These are phyloP conservation scores for Bombus ignitus DNA, from an alignment of 1,140 invertebrate genomes.

Conservation along the genomic window DNA sequence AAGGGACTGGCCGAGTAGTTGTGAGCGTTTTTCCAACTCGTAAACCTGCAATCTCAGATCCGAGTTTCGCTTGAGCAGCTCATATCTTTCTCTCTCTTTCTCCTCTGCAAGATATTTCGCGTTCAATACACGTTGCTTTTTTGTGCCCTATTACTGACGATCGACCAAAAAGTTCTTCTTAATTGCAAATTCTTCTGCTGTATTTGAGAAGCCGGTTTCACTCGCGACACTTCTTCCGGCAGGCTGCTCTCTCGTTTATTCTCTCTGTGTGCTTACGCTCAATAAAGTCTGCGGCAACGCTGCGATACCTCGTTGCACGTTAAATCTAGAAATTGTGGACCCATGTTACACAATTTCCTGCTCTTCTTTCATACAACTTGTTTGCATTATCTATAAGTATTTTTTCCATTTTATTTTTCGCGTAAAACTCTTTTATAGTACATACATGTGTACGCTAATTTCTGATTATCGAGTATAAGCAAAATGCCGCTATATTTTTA, in stretches of 20 bases:
- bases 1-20: slow-evolving; percentile 82
- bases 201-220: slow-evolving; percentile 70
- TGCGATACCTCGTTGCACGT: slow-evolving; percentile 72
- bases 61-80: slow-evolving; percentile 82
- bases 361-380: slow-evolving; percentile 53
- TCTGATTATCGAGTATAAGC: slow-evolving; percentile 19
- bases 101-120: slow-evolving; percentile 83
- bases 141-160: slow-evolving; percentile 70
- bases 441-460: slow-evolving; percentile 34
- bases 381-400: slow-evolving; percentile 58
- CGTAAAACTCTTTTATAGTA: slow-evolving; percentile 9
- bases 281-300: slow-evolving; percentile 73
- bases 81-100: slow-evolving; percentile 83
- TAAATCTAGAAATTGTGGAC: slow-evolving; percentile 73
- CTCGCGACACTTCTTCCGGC: slow-evolving; percentile 69
- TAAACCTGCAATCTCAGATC: slow-evolving; percentile 83
- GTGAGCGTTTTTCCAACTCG: slow-evolving; percentile 83
- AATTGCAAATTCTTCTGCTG: slow-evolving; percentile 68
- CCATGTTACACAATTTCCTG: slow-evolving; percentile 68
- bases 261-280: slow-evolving; percentile 67
- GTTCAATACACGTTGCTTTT: slow-evolving; percentile 78
- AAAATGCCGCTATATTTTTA: slow-evolving; percentile 27
- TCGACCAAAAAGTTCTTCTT: slow-evolving; percentile 74
- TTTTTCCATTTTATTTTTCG: slow-evolving; percentile 38
- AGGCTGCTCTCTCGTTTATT: slow-evolving; percentile 68